Evolutionary conservation across 2,113 vertebrate species (phyloP).

Genomic region (Suricata suricatta): DNA sequence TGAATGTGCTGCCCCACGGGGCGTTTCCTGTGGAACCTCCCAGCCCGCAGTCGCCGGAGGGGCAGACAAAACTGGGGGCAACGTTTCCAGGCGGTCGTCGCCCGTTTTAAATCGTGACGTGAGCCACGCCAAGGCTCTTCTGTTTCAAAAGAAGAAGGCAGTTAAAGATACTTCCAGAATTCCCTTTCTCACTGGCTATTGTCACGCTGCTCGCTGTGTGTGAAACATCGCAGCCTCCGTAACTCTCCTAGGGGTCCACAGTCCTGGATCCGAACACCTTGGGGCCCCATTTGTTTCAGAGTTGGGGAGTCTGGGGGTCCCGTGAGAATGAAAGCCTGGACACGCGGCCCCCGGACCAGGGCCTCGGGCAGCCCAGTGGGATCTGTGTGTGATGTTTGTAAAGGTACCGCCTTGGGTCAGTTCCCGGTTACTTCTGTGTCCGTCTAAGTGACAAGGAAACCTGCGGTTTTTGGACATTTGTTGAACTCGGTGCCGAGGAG

Average conservation of each 20-base stretch:
- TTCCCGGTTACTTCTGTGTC: neutral
- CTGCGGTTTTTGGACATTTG: neutral
- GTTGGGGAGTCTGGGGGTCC: neutral
- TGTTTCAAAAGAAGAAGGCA: neutral
- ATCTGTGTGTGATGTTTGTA: neutral
- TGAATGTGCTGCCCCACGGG: fast-evolving
- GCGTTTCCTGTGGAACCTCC: fast-evolving
- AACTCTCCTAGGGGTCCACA: neutral
- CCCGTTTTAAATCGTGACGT: neutral
- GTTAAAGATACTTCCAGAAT: neutral
- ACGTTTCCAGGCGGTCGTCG: neutral
- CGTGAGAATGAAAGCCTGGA: neutral
- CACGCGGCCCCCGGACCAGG: fast-evolving
- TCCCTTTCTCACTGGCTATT: neutral
- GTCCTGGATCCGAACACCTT: neutral
- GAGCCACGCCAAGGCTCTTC: too few relatives aligned
- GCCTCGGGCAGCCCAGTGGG: fast-evolving
- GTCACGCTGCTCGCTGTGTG: neutral
- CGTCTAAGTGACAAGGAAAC: fast-evolving
- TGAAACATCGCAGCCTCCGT: neutral
- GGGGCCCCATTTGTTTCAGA: neutral
- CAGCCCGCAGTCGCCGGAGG: fast-evolving
- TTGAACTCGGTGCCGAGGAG: fast-evolving
- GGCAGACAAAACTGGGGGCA: neutral
- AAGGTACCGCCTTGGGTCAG: neutral